Evolutionary conservation across 2,888 invertebrate genomes (phyloP).

Genomic region (Leistus spinibarbis): DNA sequence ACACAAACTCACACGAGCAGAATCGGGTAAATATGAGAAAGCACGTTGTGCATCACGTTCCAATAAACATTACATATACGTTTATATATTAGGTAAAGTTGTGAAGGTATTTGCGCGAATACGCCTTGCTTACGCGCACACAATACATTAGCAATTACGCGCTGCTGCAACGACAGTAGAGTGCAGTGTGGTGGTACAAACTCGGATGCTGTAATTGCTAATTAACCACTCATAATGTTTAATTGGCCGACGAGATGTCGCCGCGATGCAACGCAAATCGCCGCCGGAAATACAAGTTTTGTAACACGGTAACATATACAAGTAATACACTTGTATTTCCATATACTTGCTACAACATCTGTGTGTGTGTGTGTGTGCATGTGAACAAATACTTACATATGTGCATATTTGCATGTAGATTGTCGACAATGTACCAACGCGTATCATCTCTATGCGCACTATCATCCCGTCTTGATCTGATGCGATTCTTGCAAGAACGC

Average conservation of each 20-base stretch:
- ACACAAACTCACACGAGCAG: neutral
- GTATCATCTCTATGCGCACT: slow-evolving; percentile 11
- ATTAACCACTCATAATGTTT: slow-evolving; percentile 38
- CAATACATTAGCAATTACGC: slow-evolving; percentile 34
- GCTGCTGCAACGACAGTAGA: neutral
- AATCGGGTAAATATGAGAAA: neutral
- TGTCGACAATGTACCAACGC: slow-evolving; percentile 20
- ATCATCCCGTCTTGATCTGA: slow-evolving; percentile 15
- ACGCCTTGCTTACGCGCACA: slow-evolving; percentile 3
- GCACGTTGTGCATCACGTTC: neutral
- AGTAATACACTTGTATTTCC: neutral
- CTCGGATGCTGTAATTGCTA: slow-evolving; percentile 25
- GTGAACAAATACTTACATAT: neutral
- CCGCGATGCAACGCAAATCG: neutral
- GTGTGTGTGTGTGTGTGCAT: neutral
- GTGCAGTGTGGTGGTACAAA: neutral
- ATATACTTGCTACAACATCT: neutral
- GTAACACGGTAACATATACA: slow-evolving; percentile 6
- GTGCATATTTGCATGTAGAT: slow-evolving; percentile 8
- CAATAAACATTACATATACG: neutral
- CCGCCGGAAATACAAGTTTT: slow-evolving; percentile 27
- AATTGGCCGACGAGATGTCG: slow-evolving; percentile 24
- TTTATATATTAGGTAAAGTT: slow-evolving; percentile 1
- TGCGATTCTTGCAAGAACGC: neutral
- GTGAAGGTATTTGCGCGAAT: neutral